Evolutionary conservation across 1,140 invertebrate species (phyloP), one percentile per base, ranked within the genome.

Genomic region (Elymnias hypermnestra): DNA sequence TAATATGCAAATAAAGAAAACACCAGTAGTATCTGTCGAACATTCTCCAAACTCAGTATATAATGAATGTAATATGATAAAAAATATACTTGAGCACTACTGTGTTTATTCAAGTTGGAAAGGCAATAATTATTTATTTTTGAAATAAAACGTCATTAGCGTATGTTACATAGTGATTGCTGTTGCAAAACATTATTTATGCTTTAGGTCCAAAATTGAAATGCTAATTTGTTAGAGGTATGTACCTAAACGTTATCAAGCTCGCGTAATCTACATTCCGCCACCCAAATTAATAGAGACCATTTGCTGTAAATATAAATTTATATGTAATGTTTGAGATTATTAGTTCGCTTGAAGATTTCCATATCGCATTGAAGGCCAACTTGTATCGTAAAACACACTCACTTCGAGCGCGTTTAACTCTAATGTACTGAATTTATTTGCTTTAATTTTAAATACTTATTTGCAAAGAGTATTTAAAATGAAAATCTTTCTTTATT

Each of bases 171-270:
- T 10, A 33, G 7, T 9, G 18, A 33, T 15, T 33, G 4, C 31
- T 15, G 23, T 45, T 45, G 9, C 33, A 33, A 45, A 45, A 45
- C 22, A 37, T 36, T 36, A 44, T 45, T 37, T 45, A 45, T 45
- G 23, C 18, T 19, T 28, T 37, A 14, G 7, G 21, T 17, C 21
- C 35, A 15, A 37, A 45, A 45, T 37, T 37, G 12, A n/a, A 31
- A 14, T 35, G 26, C 28, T 17, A 45, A 45, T 45, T 36, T 21
- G 15, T 45, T 37, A 10, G 22, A 45, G 21, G 1, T 45, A 25
- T 36, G 14, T 36, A 17, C 25, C 43, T 37, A 28, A 14, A 19
- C 23, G 14, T 37, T 25, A 37, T 37, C 33, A 28, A 21, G 10
- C 13, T 22, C 22, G 31, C 10, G 22, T 33, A 45, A 45, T 45